Evolutionary conservation across 92 coral and sea anemone species (phyloP), one percentile per base, ranked within the genome.

Genomic region (Phymanthus crucifer): DNA sequence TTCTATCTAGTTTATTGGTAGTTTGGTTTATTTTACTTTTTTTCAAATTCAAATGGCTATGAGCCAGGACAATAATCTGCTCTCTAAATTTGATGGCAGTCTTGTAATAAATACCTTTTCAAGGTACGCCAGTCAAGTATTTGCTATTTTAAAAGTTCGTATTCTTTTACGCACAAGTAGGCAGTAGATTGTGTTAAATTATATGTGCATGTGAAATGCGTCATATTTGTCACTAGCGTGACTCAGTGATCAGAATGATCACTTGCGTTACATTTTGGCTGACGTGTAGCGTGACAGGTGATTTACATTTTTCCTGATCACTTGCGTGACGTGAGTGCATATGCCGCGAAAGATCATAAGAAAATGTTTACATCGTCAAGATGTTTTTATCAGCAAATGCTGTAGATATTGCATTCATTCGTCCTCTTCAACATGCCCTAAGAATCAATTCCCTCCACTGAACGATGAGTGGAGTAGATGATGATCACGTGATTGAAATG

Each of bases 381-480:
- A 61, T 61, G 68, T 61, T 61, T 61, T 38, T 57, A 12, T 24
- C 68, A 61, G 68, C 68, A 24, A 61, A 61, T 61, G 35, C 68
- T 61, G 68, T 61, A 61, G 68, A 61, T 61, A 61, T 61, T 24
- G 3, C 64, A 54, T 54, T 61, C 64, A 19, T 54, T 54, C 68
- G 29, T 61, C 64, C 23, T 61, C 34, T 61, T 29, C 64, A 54
- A 54, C 26, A 61, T 61, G 68, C 68, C 68, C 68, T 61, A 33
- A 61, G 13, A 61, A 61, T 29, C 68, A 61, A 61, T 61, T 27
- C 68, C 68, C 29, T 61, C 66, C 35, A 61, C 35, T 24, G 13
- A 18, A 61, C 8, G 5, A 27, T 27, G 17, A 7, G 35, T 27
- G 68, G 16, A 58, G 6, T 24, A 58, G 24, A 58, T n/a, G 6